phyloP scores from a whole-genome alignment of 2,888 invertebrate species.

The Cactoblastis cactorum region DNA sequence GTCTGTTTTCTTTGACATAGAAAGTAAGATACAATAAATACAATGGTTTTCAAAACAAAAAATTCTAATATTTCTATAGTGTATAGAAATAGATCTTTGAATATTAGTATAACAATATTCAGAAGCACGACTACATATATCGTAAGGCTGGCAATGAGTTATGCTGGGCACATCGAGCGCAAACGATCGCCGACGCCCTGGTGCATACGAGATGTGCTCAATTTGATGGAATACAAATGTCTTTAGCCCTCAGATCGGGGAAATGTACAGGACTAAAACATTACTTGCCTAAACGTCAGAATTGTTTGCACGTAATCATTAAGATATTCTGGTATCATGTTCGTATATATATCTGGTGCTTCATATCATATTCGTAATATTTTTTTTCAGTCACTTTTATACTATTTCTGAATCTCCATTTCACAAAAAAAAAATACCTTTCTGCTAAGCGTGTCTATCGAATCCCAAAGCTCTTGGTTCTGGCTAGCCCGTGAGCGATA shows the following conservation, averaged over 20 bases:
- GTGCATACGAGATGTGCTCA: conserved; percentile 63
- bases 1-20: too few relatives aligned
- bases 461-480: too few relatives aligned
- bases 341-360: too few relatives aligned
- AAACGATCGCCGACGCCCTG: conserved; percentile 53
- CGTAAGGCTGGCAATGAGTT: conserved; percentile 42
- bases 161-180: conserved; percentile 59
- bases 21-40: too few relatives aligned
- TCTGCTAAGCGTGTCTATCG: too few relatives aligned
- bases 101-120: conserved; percentile 5
- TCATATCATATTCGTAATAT: too few relatives aligned
- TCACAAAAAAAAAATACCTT: too few relatives aligned
- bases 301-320: not conserved
- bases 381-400: too few relatives aligned
- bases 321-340: not conserved
- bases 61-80: too few relatives aligned
- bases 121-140: conserved; percentile 23
- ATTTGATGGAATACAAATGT: conserved; percentile 68
- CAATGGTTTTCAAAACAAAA: too few relatives aligned
- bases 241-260: conserved; percentile 27
- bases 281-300: not conserved
- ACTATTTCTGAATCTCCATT: too few relatives aligned
- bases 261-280: conserved; percentile 18
- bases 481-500: too few relatives aligned
- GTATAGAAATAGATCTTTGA: conserved; percentile 14